These are phyloP conservation scores for Aphelocoma californica DNA, from an alignment of 2,797 vertebrate species.

Conservation along the genomic window DNA sequence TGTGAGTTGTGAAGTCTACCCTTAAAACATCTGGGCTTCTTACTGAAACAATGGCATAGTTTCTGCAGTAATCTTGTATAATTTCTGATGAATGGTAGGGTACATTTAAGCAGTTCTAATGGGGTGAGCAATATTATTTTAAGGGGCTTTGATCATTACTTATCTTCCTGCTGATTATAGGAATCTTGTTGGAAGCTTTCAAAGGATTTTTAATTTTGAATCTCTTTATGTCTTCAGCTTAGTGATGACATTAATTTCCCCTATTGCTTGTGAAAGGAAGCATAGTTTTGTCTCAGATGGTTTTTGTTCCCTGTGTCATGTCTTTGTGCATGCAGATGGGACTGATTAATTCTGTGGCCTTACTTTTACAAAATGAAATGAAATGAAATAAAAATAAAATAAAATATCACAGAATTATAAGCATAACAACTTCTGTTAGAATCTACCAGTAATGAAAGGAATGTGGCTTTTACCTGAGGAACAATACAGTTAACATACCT, in stretches of 20 bases:
- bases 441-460: background rate
- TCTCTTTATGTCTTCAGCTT: slow-evolving; percentile 81
- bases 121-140: slow-evolving; percentile 81
- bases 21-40: slow-evolving; percentile 86
- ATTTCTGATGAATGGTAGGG: slow-evolving; percentile 85
- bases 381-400: slow-evolving; percentile 22
- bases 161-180: slow-evolving; percentile 86
- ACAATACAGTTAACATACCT: background rate
- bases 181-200: slow-evolving; percentile 81
- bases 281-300: slow-evolving; percentile 75
- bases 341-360: slow-evolving; percentile 75
- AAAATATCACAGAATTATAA: background rate
- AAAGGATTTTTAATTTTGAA: slow-evolving; percentile 83
- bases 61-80: slow-evolving; percentile 80
- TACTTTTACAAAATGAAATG: slow-evolving; percentile 34
- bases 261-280: slow-evolving; percentile 78
- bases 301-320: slow-evolving; percentile 77
- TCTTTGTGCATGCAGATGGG: slow-evolving; percentile 82
- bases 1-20: slow-evolving; percentile 45
- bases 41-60: slow-evolving; percentile 78
- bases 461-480: background rate
- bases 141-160: slow-evolving; percentile 89
- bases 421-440: slow-evolving; percentile 33
- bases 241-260: slow-evolving; percentile 84
- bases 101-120: slow-evolving; percentile 82